Evolutionary conservation across 2,888 invertebrate genomes (phyloP).

Genomic region (Drosophila mettleri): DNA sequence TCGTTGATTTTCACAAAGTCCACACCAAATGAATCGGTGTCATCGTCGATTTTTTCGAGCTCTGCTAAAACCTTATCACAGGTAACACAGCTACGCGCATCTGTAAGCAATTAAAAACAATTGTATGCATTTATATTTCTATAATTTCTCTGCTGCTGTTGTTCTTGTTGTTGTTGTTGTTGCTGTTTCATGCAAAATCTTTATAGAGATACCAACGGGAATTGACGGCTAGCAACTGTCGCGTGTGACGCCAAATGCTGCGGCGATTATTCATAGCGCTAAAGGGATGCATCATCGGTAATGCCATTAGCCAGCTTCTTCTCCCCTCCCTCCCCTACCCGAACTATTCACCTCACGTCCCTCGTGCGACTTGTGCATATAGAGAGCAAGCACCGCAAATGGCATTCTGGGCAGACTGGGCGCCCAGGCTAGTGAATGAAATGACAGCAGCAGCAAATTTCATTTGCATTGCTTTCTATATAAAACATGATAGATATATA

Average conservation of each 20-base stretch:
- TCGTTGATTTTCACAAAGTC: slow-evolving; percentile 98
- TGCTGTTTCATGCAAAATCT: slow-evolving; percentile 6
- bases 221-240: slow-evolving; percentile 76
- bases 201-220: slow-evolving; percentile 66
- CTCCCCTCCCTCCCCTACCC: no score
- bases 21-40: slow-evolving; percentile 96
- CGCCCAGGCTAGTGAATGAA: slow-evolving; percentile 73
- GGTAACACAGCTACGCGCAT: slow-evolving; percentile 95
- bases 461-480: slow-evolving; percentile 33
- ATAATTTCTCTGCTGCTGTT: no score
- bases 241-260: slow-evolving; percentile 74
- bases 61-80: slow-evolving; percentile 96
- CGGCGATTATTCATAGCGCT: slow-evolving; percentile 69
- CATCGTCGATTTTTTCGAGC: slow-evolving; percentile 97
- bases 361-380: neutral
- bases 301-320: slow-evolving; percentile 15
- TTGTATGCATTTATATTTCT: neutral
- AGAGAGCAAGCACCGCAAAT: slow-evolving; percentile 57
- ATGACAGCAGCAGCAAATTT: slow-evolving; percentile 69
- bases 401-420: slow-evolving; percentile 51
- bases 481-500: slow-evolving; percentile 11
- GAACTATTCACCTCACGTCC: neutral
- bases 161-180: neutral
- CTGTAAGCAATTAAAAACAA: slow-evolving; percentile 85
- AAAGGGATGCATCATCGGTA: slow-evolving; percentile 69